These are phyloP conservation scores for Promerops cafer DNA, from an alignment of 2,113 vertebrate species.

Conservation along the genomic window DNA sequence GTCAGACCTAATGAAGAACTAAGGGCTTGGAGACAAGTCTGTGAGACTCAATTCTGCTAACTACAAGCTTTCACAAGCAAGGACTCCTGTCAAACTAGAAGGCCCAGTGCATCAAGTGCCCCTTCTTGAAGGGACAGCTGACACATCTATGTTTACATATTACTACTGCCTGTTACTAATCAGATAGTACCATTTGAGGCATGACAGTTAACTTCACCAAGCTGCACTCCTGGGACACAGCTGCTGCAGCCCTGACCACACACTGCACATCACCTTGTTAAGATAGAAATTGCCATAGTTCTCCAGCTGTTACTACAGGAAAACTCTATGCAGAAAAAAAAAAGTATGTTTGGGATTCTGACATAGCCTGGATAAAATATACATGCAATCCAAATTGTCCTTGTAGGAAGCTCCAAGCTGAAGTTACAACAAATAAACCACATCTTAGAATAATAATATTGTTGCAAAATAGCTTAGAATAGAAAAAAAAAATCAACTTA, in stretches of 20 bases:
- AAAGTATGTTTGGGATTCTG: neutral
- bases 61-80: neutral
- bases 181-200: neutral
- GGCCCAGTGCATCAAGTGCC: neutral
- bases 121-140: neutral
- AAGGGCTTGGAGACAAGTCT: neutral
- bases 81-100: neutral
- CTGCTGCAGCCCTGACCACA: neutral
- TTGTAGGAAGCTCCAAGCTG: neutral
- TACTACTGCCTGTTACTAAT: neutral
- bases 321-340: neutral
- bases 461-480: neutral
- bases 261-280: neutral
- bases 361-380: neutral
- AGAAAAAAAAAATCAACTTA: neutral
- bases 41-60: neutral
- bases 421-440: neutral
- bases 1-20: neutral
- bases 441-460: neutral
- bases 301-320: neutral
- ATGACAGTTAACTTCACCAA: neutral
- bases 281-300: neutral
- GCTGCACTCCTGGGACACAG: neutral
- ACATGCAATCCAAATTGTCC: neutral
- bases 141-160: neutral